Conservation (phyloP, 2,113 vertebrate species). For the Oxyura jamaicensis region DNA sequence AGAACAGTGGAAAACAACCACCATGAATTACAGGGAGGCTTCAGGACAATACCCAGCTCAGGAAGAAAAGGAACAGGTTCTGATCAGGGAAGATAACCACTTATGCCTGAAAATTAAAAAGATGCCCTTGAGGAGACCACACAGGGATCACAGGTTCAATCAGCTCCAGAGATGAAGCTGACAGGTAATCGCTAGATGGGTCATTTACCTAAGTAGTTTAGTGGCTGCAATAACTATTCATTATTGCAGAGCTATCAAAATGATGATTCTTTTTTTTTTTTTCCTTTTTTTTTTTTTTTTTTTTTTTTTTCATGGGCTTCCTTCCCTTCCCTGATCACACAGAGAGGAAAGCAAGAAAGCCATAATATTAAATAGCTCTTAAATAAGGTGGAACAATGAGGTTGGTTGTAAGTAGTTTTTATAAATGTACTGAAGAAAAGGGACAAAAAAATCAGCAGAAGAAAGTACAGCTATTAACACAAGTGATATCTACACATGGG, state of each 20-base stretch:
- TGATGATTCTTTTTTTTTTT: neutral
- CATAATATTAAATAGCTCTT: neutral
- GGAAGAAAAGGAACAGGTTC: neutral
- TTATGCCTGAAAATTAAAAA: neutral
- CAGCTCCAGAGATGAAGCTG: neutral
- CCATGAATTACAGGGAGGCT: neutral
- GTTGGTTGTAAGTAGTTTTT: neutral
- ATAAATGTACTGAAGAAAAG: neutral
- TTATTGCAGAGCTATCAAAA: constrained; percentile 4
- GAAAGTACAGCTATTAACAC: neutral
- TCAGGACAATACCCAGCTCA: constrained; percentile 22
- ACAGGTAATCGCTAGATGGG: neutral
- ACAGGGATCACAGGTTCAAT: neutral
- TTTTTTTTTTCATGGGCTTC: neutral
- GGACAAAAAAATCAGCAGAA: neutral
- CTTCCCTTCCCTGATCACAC: neutral
- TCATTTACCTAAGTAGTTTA: constrained; percentile 27
- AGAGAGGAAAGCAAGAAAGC: neutral
- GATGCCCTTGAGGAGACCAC: neutral
- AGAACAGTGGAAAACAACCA: neutral
- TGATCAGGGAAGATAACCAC: neutral
- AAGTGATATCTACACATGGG: neutral
- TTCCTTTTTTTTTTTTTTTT: neutral
- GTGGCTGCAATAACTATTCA: neutral
- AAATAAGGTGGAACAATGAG: constrained; percentile 3